phyloP scores from a whole-genome alignment of 2,113 vertebrate genomes.

The Heterotilapia buettikoferi region DNA sequence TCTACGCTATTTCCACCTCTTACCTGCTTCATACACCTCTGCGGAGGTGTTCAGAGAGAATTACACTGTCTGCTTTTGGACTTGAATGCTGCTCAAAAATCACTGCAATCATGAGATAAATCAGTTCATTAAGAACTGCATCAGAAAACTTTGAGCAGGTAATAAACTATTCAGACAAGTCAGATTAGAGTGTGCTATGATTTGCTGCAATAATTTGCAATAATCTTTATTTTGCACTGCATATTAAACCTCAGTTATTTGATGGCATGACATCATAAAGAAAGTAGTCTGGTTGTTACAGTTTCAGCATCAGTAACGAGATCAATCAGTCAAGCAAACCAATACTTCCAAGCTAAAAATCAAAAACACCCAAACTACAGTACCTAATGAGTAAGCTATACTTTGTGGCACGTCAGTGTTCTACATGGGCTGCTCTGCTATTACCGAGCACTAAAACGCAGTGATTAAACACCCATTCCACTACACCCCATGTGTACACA shows the following conservation, averaged over 20 bases:
- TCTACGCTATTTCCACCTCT: too few species aligned
- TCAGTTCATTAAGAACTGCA: background rate
- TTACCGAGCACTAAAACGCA: slow-evolving; percentile 71
- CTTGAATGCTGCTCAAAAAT: background rate
- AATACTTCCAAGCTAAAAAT: slow-evolving; percentile 10
- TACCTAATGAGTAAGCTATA: slow-evolving; percentile 62
- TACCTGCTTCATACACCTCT: background rate
- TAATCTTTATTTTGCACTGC: background rate
- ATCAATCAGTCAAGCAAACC: background rate
- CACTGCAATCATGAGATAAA: background rate
- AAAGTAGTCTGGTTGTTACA: background rate
- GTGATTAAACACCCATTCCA: slow-evolving; percentile 75
- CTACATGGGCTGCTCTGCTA: slow-evolving; percentile 53
- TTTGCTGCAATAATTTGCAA: background rate
- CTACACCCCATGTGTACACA: slow-evolving; percentile 76
- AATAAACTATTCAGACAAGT: background rate
- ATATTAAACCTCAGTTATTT: background rate
- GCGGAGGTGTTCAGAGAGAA: background rate
- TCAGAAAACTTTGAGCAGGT: background rate
- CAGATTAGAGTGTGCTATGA: background rate
- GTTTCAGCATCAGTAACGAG: background rate
- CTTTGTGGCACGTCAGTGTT: slow-evolving; percentile 51
- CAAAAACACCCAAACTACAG: slow-evolving; percentile 1
- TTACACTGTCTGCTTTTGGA: background rate
- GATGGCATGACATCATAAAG: background rate